Conservation (phyloP, 2,113 vertebrate genomes). For the Antechinus stuartii region DNA sequence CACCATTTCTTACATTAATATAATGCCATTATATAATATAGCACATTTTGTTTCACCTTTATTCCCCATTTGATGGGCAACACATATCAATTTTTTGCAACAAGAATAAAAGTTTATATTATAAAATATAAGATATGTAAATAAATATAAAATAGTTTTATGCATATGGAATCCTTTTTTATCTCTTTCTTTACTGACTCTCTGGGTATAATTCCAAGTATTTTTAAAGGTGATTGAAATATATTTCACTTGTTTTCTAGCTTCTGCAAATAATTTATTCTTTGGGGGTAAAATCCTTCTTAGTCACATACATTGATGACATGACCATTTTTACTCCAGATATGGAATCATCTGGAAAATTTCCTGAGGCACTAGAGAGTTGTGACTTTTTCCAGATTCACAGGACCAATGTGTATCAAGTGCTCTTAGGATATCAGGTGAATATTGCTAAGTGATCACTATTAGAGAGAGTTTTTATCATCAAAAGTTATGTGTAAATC, state of each 20-base stretch:
- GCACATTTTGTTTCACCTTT: neutral
- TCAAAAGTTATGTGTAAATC: neutral
- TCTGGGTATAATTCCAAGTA: neutral
- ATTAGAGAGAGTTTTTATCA: neutral
- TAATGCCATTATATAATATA: neutral
- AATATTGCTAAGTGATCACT: neutral
- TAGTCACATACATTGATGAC: neutral
- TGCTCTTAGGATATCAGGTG: neutral
- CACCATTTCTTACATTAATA: neutral
- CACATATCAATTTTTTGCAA: neutral
- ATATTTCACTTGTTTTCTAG: neutral
- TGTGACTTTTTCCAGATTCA: neutral
- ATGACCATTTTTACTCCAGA: neutral
- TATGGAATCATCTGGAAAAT: neutral
- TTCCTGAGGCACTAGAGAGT: neutral
- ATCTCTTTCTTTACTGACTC: neutral
- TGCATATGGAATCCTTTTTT: neutral
- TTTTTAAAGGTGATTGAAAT: neutral
- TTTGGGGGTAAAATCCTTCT: neutral
- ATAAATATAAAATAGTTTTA: neutral
- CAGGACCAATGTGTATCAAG: neutral
- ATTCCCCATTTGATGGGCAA: neutral
- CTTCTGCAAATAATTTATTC: neutral
- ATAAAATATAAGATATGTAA: neutral
- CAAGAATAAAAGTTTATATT: neutral